These are phyloP conservation scores for Clupea harengus DNA, from an alignment of 2,113 vertebrate genomes.

Conservation along the genomic window DNA sequence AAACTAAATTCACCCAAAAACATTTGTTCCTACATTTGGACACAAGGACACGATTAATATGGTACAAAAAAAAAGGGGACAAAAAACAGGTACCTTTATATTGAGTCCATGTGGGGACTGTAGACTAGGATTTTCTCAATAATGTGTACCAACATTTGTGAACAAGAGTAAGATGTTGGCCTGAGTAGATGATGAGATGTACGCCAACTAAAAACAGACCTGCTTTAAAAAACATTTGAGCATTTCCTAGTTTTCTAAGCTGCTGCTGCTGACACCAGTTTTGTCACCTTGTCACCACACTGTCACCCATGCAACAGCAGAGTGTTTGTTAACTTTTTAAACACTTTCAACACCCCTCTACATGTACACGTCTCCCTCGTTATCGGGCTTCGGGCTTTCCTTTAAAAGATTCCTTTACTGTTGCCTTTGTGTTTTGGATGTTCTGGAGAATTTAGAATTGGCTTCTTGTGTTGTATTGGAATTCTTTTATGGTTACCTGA, in stretches of 20 bases:
- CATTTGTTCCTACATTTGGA: neutral
- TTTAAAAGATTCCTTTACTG: too few relatives aligned
- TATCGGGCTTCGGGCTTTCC: too few relatives aligned
- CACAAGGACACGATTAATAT: neutral
- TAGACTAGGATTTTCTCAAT: neutral
- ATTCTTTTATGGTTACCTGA: neutral
- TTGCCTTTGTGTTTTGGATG: neutral
- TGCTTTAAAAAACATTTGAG: constrained; percentile 32
- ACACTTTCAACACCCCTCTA: neutral
- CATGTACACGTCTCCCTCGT: neutral
- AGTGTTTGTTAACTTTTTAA: neutral
- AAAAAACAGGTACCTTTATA: neutral
- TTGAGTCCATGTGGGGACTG: neutral
- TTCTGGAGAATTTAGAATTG: neutral
- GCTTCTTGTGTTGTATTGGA: neutral
- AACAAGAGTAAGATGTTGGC: too few relatives aligned
- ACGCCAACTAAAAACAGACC: neutral
- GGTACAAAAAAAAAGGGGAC: neutral
- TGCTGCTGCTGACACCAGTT: constrained; percentile 1
- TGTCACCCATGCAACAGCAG: neutral
- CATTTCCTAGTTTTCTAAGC: constrained; percentile 45
- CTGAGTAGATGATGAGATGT: too few relatives aligned
- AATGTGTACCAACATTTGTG: neutral
- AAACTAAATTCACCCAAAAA: neutral
- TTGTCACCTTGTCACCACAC: constrained; percentile 9